Percentiles rank a stretch among this genome's conserved stretches.
phyloP scores from a whole-genome alignment of 2,797 vertebrate genomes.

The Ctenochaetus hawaiiensis region DNA sequence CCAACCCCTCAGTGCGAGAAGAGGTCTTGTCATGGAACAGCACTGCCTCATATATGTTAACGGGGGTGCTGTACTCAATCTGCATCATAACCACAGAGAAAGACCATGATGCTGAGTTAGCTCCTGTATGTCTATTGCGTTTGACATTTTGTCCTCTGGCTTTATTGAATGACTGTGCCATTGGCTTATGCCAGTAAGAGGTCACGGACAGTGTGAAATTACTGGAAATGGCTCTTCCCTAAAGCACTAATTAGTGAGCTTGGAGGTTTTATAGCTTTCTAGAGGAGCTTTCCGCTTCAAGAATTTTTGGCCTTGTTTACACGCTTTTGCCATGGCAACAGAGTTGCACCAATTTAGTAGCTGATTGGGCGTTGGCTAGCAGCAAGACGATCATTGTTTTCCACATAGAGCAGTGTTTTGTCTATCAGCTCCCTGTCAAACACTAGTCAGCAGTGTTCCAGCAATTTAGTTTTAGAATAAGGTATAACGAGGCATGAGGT shows the following conservation, averaged over 20 bases:
- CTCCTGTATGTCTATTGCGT: constrained; percentile 48
- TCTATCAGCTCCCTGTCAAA: constrained; percentile 47
- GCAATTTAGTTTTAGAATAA: constrained; percentile 28
- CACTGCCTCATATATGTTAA: constrained; percentile 17
- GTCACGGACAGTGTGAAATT: constrained; percentile 78
- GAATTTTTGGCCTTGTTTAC: constrained; percentile 69
- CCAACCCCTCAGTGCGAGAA: constrained; percentile 13
- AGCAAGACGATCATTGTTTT: constrained; percentile 51
- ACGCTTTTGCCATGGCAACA: constrained; percentile 67
- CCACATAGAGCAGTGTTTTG: constrained; percentile 48
- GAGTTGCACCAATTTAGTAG: constrained; percentile 57
- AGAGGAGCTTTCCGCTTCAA: constrained; percentile 64
- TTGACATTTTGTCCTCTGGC: constrained; percentile 77
- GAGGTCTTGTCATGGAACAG: constrained; percentile 18
- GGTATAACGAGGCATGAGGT: constrained; percentile 15
- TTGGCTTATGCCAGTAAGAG: constrained; percentile 79
- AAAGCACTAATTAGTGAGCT: constrained; percentile 81
- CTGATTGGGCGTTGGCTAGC: constrained; percentile 65
- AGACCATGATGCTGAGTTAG: constrained; percentile 32
- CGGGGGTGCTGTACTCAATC: constrained; percentile 18
- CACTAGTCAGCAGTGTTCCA: constrained; percentile 19
- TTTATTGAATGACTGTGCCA: constrained; percentile 77
- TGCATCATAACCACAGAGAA: constrained; percentile 20
- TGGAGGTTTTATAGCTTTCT: constrained; percentile 76
- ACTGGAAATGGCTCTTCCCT: constrained; percentile 80